These are phyloP conservation scores for Hymenochirus boettgeri DNA, from an alignment of 2,113 vertebrate genomes.

Conservation along the genomic window DNA sequence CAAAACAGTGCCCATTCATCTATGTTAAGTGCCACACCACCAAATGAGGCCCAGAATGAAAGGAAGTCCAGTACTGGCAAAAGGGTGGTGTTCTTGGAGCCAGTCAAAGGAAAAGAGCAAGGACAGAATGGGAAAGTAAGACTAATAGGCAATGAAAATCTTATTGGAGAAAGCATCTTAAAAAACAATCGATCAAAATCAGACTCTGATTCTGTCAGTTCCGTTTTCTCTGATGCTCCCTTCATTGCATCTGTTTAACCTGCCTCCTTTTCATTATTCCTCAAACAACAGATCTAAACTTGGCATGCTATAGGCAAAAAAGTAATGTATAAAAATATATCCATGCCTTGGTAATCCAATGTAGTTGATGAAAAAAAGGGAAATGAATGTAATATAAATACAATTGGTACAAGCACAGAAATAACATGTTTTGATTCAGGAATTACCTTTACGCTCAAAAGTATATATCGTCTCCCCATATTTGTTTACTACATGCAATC, in stretches of 20 bases:
- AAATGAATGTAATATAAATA: constrained; percentile 30
- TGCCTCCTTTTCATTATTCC: constrained; percentile 43
- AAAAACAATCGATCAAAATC: constrained; percentile 71
- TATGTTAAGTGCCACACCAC: constrained; percentile 54
- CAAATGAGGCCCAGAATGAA: constrained; percentile 54
- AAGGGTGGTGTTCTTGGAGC: constrained; percentile 76
- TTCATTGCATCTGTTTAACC: constrained; percentile 56
- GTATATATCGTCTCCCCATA: constrained; percentile 19
- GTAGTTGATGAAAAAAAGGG: neutral
- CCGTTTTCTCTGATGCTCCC: constrained; percentile 61
- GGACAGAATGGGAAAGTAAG: constrained; percentile 62
- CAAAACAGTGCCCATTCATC: constrained; percentile 55
- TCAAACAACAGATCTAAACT: constrained; percentile 38
- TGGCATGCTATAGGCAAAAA: constrained; percentile 48
- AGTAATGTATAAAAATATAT: constrained; percentile 3
- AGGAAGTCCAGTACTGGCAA: constrained; percentile 68
- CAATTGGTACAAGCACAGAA: constrained; percentile 19
- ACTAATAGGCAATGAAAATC: constrained; percentile 54
- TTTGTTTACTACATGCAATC: constrained; percentile 8
- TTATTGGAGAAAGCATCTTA: constrained; percentile 70
- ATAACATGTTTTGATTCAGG: constrained; percentile 20
- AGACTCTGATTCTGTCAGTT: constrained; percentile 58
- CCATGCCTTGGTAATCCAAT: constrained; percentile 16
- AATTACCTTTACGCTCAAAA: constrained; percentile 7
- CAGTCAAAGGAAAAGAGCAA: constrained; percentile 56